Conservation (phyloP, 2,797 vertebrate genomes). For the Pipistrellus nathusii region DNA sequence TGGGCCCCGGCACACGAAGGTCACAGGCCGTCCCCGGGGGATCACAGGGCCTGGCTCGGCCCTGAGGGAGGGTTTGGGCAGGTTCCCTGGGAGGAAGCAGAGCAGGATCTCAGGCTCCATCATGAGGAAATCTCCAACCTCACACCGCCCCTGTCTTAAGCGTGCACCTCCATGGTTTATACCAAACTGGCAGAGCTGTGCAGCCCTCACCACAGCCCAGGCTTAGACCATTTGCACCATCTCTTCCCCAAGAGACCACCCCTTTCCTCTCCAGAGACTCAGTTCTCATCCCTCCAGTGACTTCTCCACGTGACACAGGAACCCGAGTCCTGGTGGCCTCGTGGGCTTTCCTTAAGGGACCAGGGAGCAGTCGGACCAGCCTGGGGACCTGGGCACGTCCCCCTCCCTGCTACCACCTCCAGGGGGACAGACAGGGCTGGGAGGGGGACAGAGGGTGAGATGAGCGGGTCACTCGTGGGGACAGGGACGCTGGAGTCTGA, state of each 20-base stretch:
- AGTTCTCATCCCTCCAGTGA: no score
- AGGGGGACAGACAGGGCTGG: no score
- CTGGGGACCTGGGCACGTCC: rapidly evolving
- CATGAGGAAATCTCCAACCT: background rate
- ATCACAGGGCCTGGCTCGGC: no score
- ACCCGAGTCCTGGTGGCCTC: rapidly evolving
- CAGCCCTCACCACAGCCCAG: rapidly evolving
- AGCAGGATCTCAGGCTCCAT: no score
- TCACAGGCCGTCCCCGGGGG: no score
- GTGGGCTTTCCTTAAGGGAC: background rate
- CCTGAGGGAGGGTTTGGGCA: no score
- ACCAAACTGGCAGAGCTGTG: background rate
- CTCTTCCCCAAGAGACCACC: background rate
- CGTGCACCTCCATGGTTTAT: rapidly evolving
- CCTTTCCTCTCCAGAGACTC: rapidly evolving
- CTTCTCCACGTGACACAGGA: background rate
- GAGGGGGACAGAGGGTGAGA: background rate
- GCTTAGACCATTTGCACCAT: rapidly evolving
- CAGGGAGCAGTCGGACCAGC: no score
- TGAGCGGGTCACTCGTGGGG: rapidly evolving
- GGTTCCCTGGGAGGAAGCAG: no score
- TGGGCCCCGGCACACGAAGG: no score
- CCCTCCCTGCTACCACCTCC: rapidly evolving
- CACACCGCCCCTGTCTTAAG: rapidly evolving
- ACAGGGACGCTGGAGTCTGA: background rate